Evolutionary conservation across 2,797 vertebrate species (phyloP).

Genomic region (Gallinago nigripennis): DNA sequence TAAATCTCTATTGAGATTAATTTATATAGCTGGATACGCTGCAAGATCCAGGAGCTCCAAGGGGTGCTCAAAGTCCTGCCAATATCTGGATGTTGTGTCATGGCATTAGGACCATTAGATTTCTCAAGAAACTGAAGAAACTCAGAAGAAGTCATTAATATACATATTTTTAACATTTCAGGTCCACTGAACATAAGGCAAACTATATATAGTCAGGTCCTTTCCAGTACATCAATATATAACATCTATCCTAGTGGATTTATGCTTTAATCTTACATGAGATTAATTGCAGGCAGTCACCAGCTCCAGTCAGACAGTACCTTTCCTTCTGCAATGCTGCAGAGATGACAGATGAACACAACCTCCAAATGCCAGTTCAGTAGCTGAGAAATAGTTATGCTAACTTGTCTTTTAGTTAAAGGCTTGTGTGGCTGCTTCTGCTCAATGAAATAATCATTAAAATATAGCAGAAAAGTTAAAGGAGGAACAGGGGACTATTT

Average conservation of each 20-base stretch:
- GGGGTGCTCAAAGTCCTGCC: not conserved
- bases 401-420: not conserved
- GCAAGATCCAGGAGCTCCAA: not conserved
- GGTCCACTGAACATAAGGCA: not conserved
- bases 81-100: not conserved
- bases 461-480: not conserved
- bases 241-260: not conserved
- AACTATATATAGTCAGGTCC: not conserved
- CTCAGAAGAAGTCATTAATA: not conserved
- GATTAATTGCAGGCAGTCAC: not conserved
- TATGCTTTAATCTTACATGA: not conserved
- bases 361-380: not conserved
- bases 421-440: not conserved
- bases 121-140: not conserved
- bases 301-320: not conserved
- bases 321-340: not conserved
- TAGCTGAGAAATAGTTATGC: not conserved
- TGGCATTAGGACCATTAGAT: not conserved
- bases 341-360: not conserved
- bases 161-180: not conserved
- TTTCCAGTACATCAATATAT: not conserved
- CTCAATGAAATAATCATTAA: not conserved
- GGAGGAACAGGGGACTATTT: not conserved
- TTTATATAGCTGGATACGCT: not conserved
- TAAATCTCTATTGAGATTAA: not conserved